Evolutionary conservation across 2,888 invertebrate species (phyloP), one percentile per base, ranked within the genome.

Genomic region (Orthosia gothica): DNA sequence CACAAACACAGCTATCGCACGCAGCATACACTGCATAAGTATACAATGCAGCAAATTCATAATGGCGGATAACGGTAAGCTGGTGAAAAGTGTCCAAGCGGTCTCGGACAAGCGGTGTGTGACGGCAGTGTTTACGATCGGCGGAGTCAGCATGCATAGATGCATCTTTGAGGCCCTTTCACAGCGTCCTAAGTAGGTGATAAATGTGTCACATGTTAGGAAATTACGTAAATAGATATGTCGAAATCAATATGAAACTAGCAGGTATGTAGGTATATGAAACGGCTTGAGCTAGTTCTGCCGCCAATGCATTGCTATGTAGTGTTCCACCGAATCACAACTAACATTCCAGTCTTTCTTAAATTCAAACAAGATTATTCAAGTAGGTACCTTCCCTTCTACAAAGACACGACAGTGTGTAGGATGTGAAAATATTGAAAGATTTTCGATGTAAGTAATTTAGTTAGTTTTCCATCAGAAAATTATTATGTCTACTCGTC

Each of bases 1-100:
- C 18, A 45, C 16, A n/a, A 16, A 62, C 26, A 23, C 20, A 57
- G 65, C 23, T 74, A 62, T 16, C 26, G 55, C 52, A 59, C 45
- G 47, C 70, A 49, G 55, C 49, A 62, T 63, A 57, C 16, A 13
- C 20, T 54, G n/a, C 26, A 12, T 58, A 58, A n/a, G n/a, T 63
- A 63, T 9, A 57, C 20, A 52, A 52, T 59, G 40, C 26, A 70
- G 69, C 12, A 63, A 4, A 65, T 65, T 18, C 18, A 62, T 52
- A 65, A 65, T 79, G 65, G 57, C 52, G 45, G 57, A 15, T n/a
- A 80, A 70, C 63, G 81, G 71, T 79, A 76, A 81, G 71, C 63
- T 67, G 66, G 52, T 70, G 59, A 66, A 81, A 71, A 81, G 82
- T 76, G 71, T 57, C 40, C 15, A 9, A 16, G 52, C 55, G 81